phyloP scores from a whole-genome alignment of 92 coral and sea anemone genomes.

The Palythoa grandis region DNA sequence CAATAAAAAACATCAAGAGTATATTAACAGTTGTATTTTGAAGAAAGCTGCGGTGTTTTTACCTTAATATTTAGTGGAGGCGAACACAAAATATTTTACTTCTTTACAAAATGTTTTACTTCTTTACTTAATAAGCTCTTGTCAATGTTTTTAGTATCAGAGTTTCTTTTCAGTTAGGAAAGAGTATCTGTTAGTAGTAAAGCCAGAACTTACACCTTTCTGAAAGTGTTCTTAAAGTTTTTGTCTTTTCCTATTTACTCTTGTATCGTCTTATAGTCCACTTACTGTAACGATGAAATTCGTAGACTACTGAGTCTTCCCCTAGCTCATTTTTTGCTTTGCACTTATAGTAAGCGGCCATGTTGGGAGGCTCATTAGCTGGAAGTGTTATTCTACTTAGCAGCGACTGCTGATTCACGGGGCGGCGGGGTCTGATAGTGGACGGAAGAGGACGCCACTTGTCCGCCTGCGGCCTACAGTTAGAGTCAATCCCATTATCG shows the following conservation, averaged over 20 bases:
- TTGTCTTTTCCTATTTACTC: background rate
- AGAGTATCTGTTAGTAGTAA: too few relatives aligned
- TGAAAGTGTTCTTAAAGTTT: background rate
- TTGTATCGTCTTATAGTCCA: background rate
- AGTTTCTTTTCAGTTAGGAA: too few relatives aligned
- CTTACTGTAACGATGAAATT: slow-evolving; percentile 30
- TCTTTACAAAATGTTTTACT: too few relatives aligned
- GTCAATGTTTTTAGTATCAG: too few relatives aligned
- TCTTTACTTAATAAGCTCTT: too few relatives aligned
- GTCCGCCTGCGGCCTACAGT: slow-evolving; percentile 18
- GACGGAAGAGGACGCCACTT: slow-evolving; percentile 20
- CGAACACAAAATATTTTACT: too few relatives aligned
- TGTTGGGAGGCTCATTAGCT: slow-evolving; percentile 7
- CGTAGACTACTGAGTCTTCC: background rate
- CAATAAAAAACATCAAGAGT: too few relatives aligned
- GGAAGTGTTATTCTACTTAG: slow-evolving; percentile 26
- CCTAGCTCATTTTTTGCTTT: slow-evolving; percentile 29
- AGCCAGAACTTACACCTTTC: too few relatives aligned
- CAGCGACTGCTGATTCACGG: background rate
- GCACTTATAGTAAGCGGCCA: slow-evolving; percentile 35
- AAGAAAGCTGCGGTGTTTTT: too few relatives aligned
- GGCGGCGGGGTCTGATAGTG: background rate
- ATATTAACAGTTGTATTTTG: too few relatives aligned
- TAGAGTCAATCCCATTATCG: background rate
- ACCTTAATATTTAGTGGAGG: too few relatives aligned